A percentile compares a stretch with the other conserved stretches of the same genome.
phyloP scores from a whole-genome alignment of 2,113 vertebrate genomes.

The Dipodomys merriami region DNA sequence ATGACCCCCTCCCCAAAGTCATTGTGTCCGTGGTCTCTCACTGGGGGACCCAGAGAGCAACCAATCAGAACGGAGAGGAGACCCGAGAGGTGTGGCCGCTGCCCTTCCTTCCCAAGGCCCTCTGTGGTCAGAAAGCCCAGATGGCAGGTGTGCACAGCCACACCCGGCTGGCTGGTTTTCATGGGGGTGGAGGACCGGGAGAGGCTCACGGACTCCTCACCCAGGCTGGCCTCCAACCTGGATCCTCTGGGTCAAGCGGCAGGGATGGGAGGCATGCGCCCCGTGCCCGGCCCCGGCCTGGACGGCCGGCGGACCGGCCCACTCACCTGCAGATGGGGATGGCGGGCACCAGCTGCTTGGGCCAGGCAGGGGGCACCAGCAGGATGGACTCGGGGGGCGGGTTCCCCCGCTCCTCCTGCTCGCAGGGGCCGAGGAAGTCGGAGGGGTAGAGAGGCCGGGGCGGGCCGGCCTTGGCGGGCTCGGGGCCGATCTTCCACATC shows the following conservation, averaged over 20 bases:
- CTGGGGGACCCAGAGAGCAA: not conserved
- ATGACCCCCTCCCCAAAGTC: not conserved
- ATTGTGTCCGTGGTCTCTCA: not conserved
- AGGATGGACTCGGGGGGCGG: conserved; percentile 91
- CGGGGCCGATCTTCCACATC: conserved; percentile 93
- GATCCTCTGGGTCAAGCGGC: no score
- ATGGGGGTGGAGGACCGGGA: no score
- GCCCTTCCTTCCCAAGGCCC: not conserved
- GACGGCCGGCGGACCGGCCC: no score
- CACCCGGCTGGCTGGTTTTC: no score
- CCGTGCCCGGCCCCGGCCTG: no score
- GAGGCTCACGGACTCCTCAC: no score
- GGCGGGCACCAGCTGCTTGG: conserved; percentile 93
- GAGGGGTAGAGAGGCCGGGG: conserved; percentile 87
- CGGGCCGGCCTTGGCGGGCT: conserved; percentile 89
- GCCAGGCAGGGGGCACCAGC: conserved; percentile 94
- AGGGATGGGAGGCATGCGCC: no score
- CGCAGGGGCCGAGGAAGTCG: conserved; percentile 92
- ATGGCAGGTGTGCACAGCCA: no score
- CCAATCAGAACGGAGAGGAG: not conserved
- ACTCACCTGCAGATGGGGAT: conserved; percentile 94
- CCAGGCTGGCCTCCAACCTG: no score
- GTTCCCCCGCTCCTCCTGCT: conserved; percentile 93
- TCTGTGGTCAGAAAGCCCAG: not conserved
- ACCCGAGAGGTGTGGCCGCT: not conserved